phyloP scores from a whole-genome alignment of 2,888 invertebrate genomes.

The Anoncus sp. region DNA sequence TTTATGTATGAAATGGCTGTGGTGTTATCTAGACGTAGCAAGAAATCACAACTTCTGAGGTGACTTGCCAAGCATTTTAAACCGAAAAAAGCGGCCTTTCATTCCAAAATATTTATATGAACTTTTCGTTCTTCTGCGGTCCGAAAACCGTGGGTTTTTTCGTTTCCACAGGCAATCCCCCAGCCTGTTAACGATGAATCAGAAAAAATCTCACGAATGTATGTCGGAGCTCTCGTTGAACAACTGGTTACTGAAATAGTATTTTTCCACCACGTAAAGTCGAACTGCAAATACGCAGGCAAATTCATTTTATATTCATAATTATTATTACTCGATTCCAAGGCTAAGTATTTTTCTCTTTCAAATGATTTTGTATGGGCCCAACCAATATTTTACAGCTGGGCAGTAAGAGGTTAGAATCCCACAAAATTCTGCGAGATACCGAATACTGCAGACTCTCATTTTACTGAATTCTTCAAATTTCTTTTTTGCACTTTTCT shows the following conservation, averaged over 20 bases:
- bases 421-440: conserved; percentile 24
- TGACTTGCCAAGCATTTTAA: conserved; percentile 10
- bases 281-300: neutral
- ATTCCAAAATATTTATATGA: neutral
- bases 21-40: conserved; percentile 48
- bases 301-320: conserved; percentile 26
- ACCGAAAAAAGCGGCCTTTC: conserved; percentile 4
- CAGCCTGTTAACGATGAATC: conserved; percentile 15
- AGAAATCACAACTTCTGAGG: too few relatives aligned
- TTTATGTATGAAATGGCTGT: conserved; percentile 46
- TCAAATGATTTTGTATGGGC: conserved; percentile 33
- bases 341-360: conserved; percentile 27
- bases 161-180: conserved; percentile 2
- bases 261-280: conserved; percentile 38
- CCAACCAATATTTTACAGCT: conserved; percentile 20
- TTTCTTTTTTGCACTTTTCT: neutral
- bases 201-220: conserved; percentile 2
- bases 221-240: neutral
- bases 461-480: neutral
- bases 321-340: neutral
- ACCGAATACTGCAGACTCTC: conserved; percentile 13
- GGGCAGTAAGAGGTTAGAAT: conserved; percentile 26
- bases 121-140: neutral
- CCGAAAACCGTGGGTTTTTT: neutral
- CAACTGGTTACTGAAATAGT: too few relatives aligned